phyloP scores from a whole-genome alignment of 2,113 vertebrate species.

The Micromys minutus region DNA sequence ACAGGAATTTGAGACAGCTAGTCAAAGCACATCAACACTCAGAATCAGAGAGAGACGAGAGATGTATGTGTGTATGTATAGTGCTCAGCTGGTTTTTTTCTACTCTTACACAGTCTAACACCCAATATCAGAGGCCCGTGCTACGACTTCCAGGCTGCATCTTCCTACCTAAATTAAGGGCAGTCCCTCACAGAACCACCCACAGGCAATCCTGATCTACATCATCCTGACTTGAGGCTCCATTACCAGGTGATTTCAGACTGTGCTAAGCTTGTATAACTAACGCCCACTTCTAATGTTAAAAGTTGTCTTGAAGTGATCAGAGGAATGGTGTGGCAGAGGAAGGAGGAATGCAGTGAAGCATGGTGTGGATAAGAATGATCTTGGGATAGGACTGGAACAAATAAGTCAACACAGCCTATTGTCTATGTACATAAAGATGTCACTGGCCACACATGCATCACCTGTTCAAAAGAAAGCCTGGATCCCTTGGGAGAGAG shows the following conservation, averaged over 20 bases:
- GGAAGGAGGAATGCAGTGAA: not conserved
- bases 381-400: too few relatives aligned
- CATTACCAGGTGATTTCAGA: not conserved
- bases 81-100: not conserved
- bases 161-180: not conserved
- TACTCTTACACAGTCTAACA: not conserved
- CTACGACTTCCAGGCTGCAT: not conserved
- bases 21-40: not conserved
- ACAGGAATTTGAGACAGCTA: not conserved
- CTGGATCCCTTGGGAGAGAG: not conserved
- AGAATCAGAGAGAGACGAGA: too few relatives aligned
- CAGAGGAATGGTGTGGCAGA: not conserved
- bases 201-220: not conserved
- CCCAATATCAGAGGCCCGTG: too few relatives aligned
- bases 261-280: not conserved
- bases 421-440: rapidly evolving
- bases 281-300: too few relatives aligned
- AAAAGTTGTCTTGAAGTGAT: not conserved
- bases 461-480: not conserved
- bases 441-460: not conserved
- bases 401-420: not conserved
- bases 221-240: not conserved
- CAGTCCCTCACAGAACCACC: not conserved
- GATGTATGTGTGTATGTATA: not conserved
- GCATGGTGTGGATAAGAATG: not conserved